Evolutionary conservation across 2,888 invertebrate species (phyloP).

Genomic region (Mesorhabditis spiculigera): DNA sequence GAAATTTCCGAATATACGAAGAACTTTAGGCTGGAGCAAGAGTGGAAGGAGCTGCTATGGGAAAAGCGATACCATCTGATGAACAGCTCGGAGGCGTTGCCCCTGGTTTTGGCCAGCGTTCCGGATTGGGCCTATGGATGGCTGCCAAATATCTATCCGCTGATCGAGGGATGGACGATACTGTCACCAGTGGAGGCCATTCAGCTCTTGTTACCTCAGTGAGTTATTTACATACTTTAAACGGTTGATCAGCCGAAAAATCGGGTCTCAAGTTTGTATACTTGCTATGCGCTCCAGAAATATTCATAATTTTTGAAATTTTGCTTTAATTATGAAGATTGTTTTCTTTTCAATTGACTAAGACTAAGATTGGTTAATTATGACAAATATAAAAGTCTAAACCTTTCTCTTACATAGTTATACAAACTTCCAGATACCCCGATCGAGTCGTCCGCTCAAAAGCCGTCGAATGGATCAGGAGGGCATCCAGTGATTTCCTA

Average conservation of each 20-base stretch:
- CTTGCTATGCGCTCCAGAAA: too few relatives aligned
- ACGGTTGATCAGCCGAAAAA: too few relatives aligned
- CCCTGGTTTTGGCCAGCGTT: slow-evolving; percentile 45
- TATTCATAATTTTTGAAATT: too few relatives aligned
- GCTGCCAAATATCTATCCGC: slow-evolving; percentile 68
- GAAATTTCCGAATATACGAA: too few relatives aligned
- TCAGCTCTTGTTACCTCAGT: slow-evolving; percentile 87
- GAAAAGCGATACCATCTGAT: slow-evolving; percentile 60
- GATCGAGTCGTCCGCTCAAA: slow-evolving; percentile 80
- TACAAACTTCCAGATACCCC: too few relatives aligned
- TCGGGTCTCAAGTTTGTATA: too few relatives aligned
- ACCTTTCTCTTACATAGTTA: too few relatives aligned
- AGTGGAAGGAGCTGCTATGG: slow-evolving; percentile 62
- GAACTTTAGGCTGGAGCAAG: slow-evolving; percentile 55
- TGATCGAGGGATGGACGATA: slow-evolving; percentile 77
- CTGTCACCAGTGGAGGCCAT: slow-evolving; percentile 83
- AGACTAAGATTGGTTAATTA: too few relatives aligned
- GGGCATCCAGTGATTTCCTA: slow-evolving; percentile 66
- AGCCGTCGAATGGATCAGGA: slow-evolving; percentile 78
- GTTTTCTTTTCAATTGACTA: too few relatives aligned
- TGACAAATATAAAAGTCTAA: too few relatives aligned
- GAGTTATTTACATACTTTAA: slow-evolving; percentile 48
- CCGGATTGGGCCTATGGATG: slow-evolving; percentile 31
- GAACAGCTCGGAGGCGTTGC: slow-evolving; percentile 56
- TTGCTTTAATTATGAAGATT: too few relatives aligned